A percentile compares a stretch with the other conserved stretches of the same genome.
phyloP scores from a whole-genome alignment of 2,888 invertebrate genomes.

The Parthenolecanium corni region DNA sequence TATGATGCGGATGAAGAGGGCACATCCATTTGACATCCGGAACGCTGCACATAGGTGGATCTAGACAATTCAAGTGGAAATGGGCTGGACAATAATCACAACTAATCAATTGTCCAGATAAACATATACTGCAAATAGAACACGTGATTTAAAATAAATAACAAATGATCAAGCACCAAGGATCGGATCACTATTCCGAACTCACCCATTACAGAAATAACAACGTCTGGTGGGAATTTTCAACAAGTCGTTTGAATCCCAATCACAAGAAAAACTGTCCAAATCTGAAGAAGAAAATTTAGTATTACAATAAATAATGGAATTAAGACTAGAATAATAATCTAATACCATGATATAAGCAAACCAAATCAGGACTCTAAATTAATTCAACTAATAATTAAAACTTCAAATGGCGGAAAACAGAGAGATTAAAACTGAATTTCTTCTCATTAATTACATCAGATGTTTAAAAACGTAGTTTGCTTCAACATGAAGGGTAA shows the following conservation, averaged over 20 bases:
- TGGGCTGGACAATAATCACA: constrained; percentile 88
- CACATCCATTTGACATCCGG: constrained; percentile 95
- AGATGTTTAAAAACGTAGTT: too few species aligned
- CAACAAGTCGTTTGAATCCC: constrained; percentile 8
- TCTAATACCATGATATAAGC: too few species aligned
- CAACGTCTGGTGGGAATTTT: constrained; percentile 13
- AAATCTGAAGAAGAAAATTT: neutral
- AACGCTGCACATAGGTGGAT: constrained; percentile 78
- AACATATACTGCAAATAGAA: constrained; percentile 54
- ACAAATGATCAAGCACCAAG: neutral
- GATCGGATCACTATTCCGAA: neutral
- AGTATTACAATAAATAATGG: too few species aligned
- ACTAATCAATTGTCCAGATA: constrained; percentile 68
- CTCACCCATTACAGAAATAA: constrained; percentile 18
- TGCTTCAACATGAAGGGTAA: too few species aligned
- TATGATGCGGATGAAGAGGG: constrained; percentile 88
- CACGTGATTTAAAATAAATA: neutral
- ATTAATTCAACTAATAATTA: too few species aligned
- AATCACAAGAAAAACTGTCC: constrained; percentile 1
- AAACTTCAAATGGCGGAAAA: too few species aligned
- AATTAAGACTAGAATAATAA: too few species aligned
- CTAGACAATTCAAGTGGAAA: constrained; percentile 83
- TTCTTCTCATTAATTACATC: too few species aligned
- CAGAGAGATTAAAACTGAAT: too few species aligned
- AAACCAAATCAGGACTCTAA: too few species aligned